These are phyloP conservation scores for Anguilla anguilla DNA, from an alignment of 2,797 vertebrate species.

Conservation along the genomic window DNA sequence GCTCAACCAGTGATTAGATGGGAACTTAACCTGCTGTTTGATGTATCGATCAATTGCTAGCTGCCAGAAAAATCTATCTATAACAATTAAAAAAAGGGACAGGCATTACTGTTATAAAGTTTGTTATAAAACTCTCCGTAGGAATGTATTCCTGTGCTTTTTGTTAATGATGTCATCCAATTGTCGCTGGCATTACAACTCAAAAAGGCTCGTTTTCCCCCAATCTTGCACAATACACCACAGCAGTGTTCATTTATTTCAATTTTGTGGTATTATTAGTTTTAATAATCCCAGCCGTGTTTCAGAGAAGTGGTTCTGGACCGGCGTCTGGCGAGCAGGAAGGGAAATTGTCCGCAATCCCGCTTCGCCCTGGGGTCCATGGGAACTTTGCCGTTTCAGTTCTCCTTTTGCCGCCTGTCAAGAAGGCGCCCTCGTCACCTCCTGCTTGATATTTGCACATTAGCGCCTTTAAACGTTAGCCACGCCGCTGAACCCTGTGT, in stretches of 20 bases:
- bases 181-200: constrained; percentile 60
- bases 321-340: not conserved
- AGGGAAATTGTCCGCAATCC: not conserved
- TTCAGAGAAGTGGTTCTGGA: constrained; percentile 45
- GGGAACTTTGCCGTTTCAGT: not conserved
- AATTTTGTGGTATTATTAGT: constrained; percentile 58
- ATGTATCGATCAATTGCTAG: not conserved
- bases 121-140: not conserved
- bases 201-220: constrained; percentile 49
- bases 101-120: not conserved
- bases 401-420: constrained; percentile 33
- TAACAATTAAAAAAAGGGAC: not conserved
- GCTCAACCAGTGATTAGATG: not conserved
- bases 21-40: not conserved
- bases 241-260: constrained; percentile 67
- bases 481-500: constrained; percentile 41
- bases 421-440: constrained; percentile 47
- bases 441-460: constrained; percentile 57
- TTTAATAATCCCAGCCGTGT: constrained; percentile 62
- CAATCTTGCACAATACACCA: constrained; percentile 59
- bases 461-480: constrained; percentile 46
- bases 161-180: constrained; percentile 51
- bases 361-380: constrained; percentile 5
- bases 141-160: constrained; percentile 48
- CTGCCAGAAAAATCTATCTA: not conserved